Percentiles rank a stretch among this genome's conserved stretches.
Evolutionary conservation across 1,140 invertebrate genomes (phyloP).

Genomic region (Psilanteris sp.): DNA sequence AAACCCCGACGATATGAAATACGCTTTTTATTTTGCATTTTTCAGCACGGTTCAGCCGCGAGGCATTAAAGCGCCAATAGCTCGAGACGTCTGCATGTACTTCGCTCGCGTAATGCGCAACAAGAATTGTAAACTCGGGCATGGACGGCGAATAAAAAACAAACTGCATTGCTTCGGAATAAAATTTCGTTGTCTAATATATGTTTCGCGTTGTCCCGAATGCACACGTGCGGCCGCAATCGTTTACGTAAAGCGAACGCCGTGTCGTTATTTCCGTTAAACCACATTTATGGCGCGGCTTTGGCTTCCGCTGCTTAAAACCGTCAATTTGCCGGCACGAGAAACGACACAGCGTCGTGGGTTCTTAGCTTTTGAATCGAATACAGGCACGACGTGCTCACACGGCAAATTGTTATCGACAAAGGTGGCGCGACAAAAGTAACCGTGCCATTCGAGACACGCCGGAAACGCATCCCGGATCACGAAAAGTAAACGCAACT

Average conservation of each 20-base stretch:
- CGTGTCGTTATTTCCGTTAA: constrained; percentile 47
- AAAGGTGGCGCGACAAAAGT: constrained; percentile 37
- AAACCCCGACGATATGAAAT: no score
- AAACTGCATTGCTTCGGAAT: constrained; percentile 33
- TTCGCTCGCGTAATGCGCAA: no score
- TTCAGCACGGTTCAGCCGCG: no score
- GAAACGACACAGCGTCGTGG: constrained; percentile 50
- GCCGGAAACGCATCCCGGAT: constrained; percentile 2
- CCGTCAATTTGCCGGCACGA: constrained; percentile 46
- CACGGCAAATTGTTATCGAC: constrained; percentile 58
- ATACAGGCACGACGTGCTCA: constrained; percentile 45
- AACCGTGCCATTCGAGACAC: constrained; percentile 22
- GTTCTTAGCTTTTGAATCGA: constrained; percentile 46
- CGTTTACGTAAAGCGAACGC: constrained; percentile 34
- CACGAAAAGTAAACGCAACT: constrained; percentile 29
- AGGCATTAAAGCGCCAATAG: no score
- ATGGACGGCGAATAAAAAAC: no score
- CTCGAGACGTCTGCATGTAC: no score
- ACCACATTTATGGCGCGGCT: constrained; percentile 44
- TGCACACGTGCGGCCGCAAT: constrained; percentile 30
- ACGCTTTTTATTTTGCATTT: no score
- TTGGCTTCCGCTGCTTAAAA: constrained; percentile 34
- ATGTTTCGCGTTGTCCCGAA: constrained; percentile 35
- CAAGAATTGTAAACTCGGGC: no score
- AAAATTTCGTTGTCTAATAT: constrained; percentile 37